A percentile compares a stretch with the other conserved stretches of the same genome.
Evolutionary conservation across 2,888 invertebrate genomes (phyloP).

Genomic region (Ophraella communa): DNA sequence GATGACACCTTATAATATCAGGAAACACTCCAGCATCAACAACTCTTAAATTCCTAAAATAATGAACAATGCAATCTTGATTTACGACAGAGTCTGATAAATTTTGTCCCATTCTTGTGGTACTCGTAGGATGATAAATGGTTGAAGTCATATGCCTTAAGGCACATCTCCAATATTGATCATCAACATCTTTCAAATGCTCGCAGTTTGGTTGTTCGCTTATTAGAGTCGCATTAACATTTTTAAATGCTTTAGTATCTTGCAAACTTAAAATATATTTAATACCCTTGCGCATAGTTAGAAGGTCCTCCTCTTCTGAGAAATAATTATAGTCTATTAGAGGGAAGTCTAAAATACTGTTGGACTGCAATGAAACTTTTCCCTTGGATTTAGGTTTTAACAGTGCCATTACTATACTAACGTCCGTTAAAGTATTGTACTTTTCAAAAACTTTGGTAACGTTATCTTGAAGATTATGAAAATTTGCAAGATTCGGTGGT

Average conservation of each 20-base stretch:
- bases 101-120: conserved; percentile 63
- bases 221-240: conserved; percentile 63
- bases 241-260: conserved; percentile 67
- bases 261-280: conserved; percentile 48
- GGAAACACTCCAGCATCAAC: conserved; percentile 66
- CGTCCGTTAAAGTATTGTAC: conserved; percentile 27
- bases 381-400: conserved; percentile 50
- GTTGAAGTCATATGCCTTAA: conserved; percentile 58
- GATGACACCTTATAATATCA: conserved; percentile 62
- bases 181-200: conserved; percentile 55
- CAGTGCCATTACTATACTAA: conserved; percentile 37
- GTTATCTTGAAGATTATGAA: conserved; percentile 11
- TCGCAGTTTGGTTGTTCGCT: conserved; percentile 34
- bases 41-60: conserved; percentile 62
- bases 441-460: background rate
- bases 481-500: background rate
- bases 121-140: conserved; percentile 62
- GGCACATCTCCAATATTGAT: conserved; percentile 61
- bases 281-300: conserved; percentile 69
- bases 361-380: conserved; percentile 44
- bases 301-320: conserved; percentile 63
- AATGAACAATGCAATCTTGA: conserved; percentile 61
- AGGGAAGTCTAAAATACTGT: conserved; percentile 49
- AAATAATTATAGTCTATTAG: conserved; percentile 47
- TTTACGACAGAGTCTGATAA: conserved; percentile 64